Conservation (phyloP, 2,113 vertebrate species). For the Nipponia nippon region DNA sequence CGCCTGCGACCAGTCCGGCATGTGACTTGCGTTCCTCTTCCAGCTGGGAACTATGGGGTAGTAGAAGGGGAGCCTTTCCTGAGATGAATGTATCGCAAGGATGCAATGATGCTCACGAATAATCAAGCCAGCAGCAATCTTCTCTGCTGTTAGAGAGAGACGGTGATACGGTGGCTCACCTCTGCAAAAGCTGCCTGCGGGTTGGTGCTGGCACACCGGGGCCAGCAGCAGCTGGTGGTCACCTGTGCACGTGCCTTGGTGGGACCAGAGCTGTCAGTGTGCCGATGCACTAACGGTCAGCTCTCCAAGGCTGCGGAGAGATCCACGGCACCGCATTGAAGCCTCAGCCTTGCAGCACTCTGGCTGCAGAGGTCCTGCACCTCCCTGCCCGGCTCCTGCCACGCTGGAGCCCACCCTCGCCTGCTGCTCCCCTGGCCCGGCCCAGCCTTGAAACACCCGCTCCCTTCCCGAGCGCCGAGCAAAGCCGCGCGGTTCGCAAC, state of each 20-base stretch:
- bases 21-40: not conserved
- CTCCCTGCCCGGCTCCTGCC: not conserved
- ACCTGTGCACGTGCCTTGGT: accelerated
- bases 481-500: accelerated
- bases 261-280: accelerated
- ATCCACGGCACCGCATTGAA: accelerated
- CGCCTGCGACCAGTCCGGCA: accelerated
- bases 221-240: not conserved
- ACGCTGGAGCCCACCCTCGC: not conserved
- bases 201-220: accelerated
- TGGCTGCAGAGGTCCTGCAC: not conserved
- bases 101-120: accelerated
- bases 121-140: accelerated
- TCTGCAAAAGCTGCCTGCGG: not conserved
- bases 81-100: accelerated
- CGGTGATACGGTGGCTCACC: accelerated
- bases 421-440: accelerated
- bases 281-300: accelerated
- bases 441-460: not conserved
- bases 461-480: not conserved
- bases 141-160: not conserved
- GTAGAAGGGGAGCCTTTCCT: accelerated
- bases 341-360: not conserved
- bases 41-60: not conserved
- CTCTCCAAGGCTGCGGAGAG: accelerated